A percentile compares a stretch with the other conserved stretches of the same genome.
phyloP scores from a whole-genome alignment of 2,797 vertebrate species.

The Tokudaia muenninki region DNA sequence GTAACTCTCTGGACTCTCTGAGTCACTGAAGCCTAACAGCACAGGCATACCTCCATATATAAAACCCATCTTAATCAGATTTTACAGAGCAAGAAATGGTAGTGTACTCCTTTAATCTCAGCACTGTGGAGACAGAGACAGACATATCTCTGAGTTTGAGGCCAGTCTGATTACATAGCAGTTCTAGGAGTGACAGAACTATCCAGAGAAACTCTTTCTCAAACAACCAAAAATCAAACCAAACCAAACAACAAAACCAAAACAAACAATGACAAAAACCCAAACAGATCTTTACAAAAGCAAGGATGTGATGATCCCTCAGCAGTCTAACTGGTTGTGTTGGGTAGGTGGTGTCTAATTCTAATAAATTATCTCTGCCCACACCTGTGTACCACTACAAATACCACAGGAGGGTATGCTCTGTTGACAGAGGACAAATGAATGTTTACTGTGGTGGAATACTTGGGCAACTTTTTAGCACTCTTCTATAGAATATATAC shows the following conservation, averaged over 20 bases:
- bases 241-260: background rate
- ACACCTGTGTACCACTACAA: background rate
- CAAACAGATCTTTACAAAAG: background rate
- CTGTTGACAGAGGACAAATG: background rate
- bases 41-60: background rate
- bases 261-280: background rate
- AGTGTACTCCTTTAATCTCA: background rate
- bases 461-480: constrained; percentile 20
- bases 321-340: background rate
- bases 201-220: background rate
- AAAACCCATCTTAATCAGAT: background rate
- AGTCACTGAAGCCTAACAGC: constrained; percentile 1
- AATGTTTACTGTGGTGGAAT: background rate
- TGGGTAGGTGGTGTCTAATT: background rate
- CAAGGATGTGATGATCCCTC: background rate
- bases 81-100: background rate
- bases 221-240: background rate
- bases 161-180: background rate
- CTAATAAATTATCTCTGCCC: background rate
- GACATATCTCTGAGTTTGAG: background rate
- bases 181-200: background rate
- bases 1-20: background rate
- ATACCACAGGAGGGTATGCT: background rate
- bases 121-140: background rate
- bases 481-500: background rate